Percentiles rank a stretch among this genome's conserved stretches.
Evolutionary conservation across 2,113 vertebrate genomes (phyloP).

Genomic region (Pollachius pollachius): DNA sequence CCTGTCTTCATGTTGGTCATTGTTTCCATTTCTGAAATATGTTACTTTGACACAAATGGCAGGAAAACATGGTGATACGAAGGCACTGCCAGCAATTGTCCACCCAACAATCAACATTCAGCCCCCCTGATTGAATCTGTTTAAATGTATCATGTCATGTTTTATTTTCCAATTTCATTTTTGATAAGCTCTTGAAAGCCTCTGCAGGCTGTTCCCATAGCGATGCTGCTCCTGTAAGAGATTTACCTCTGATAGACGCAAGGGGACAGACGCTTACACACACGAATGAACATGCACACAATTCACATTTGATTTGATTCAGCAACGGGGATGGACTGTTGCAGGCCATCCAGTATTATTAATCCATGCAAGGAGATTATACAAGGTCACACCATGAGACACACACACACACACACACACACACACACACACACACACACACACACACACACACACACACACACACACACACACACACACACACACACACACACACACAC

Average conservation of each 20-base stretch:
- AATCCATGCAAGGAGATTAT: constrained; percentile 11
- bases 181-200: constrained; percentile 35
- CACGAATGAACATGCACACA: constrained; percentile 8
- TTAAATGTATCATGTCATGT: constrained; percentile 48
- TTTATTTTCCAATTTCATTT: constrained; percentile 31
- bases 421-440: constrained; percentile 1
- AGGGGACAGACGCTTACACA: constrained; percentile 5
- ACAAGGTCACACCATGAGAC: constrained; percentile 11
- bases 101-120: no score
- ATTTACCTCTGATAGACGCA: constrained; percentile 19
- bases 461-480: background rate
- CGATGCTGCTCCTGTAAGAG: constrained; percentile 28
- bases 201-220: constrained; percentile 58
- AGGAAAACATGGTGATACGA: no score
- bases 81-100: no score
- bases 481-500: constrained; percentile 6
- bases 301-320: constrained; percentile 7
- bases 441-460: constrained; percentile 9
- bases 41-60: no score
- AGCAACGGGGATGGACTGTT: constrained; percentile 6
- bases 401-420: constrained; percentile 7
- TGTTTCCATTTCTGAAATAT: no score
- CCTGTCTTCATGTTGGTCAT: no score
- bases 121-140: no score
- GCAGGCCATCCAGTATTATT: constrained; percentile 13